Conservation (phyloP, 1,140 invertebrate genomes). For the Halesus radiatus region DNA sequence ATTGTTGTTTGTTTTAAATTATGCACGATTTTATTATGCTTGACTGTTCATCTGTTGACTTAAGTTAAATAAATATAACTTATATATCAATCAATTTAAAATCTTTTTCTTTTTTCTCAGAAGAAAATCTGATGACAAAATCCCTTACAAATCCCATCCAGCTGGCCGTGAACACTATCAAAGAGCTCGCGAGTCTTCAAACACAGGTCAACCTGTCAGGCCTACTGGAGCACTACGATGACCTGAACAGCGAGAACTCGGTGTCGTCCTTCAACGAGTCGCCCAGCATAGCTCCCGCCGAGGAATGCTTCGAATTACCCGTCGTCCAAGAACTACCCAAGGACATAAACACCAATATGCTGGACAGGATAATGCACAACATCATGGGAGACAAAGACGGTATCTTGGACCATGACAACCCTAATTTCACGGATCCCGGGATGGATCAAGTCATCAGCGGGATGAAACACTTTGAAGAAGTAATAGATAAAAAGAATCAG, state of each 20-base stretch:
- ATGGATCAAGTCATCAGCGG: conserved; percentile 5
- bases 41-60: not conserved
- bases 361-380: conserved; percentile 36
- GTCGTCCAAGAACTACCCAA: conserved; percentile 63
- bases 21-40: conserved; percentile 7
- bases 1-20: not conserved
- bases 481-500: conserved; percentile 33
- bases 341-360: conserved; percentile 60
- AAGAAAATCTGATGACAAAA: conserved; percentile 64
- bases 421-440: not conserved
- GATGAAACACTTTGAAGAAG: not conserved
- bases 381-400: conserved; percentile 43
- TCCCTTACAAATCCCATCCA: conserved; percentile 65
- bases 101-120: conserved; percentile 61
- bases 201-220: conserved; percentile 41
- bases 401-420: conserved; percentile 29
- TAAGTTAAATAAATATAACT: conserved; percentile 43
- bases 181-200: conserved; percentile 63
- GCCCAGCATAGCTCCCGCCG: conserved; percentile 60
- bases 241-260: conserved; percentile 19
- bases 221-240: conserved; percentile 39
- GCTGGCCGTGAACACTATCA: conserved; percentile 65
- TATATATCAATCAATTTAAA: conserved; percentile 49
- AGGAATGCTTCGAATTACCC: conserved; percentile 65
- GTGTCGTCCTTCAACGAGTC: conserved; percentile 34